Base-by-base conservation (phyloP, 2,888 invertebrate species). In the Furcula furcula region DNA sequence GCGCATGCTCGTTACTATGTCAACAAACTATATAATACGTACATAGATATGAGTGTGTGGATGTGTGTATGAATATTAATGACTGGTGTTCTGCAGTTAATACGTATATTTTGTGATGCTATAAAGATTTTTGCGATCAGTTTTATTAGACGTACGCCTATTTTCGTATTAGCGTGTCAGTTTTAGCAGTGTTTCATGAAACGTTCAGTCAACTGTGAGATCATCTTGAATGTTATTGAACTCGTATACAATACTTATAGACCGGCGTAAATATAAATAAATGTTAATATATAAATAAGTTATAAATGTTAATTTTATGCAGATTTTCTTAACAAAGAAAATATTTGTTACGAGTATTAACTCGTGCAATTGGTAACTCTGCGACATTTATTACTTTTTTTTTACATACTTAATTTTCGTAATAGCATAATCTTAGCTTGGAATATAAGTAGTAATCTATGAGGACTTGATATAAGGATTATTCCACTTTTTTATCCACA, bases 1-100 rank as follows among this genome's bases (percentile, higher is more conserved):
- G 84, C 86, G 87, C 87, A 87, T 86, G 85, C 75, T 57, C 79
- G 63, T 71, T 59, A 56, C 67, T 73, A 80, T 84, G 86, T 83
- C 84, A 86, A 86, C 87, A 80, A 76, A 53, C 56, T 68, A 54
- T 53, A 55, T 58, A 51, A 48, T 44, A 52, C 45, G 43, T 35
- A 38, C 32, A 34, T 47, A 38, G 19, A 31, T 47, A 55, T 34
- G 11, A 2, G 3, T 7, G 4, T 23, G 11, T 47, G 40, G 42
- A 37, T 47, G 46, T 54, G 46, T 50, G 26, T 53, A 33, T 55
- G 62, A 56, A 65, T 65, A 58, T 63, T 64, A 63, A 65, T 65
- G 53, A 40, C 42, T 2, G 14, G 7, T 7, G 7, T 13, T 26
- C 26, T 26, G 9, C 7, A 26, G 13, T 57, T 56, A n/a, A n/a